These are phyloP conservation scores for Psix sp. DNA, from an alignment of 1,140 invertebrate species.

Conservation along the genomic window DNA sequence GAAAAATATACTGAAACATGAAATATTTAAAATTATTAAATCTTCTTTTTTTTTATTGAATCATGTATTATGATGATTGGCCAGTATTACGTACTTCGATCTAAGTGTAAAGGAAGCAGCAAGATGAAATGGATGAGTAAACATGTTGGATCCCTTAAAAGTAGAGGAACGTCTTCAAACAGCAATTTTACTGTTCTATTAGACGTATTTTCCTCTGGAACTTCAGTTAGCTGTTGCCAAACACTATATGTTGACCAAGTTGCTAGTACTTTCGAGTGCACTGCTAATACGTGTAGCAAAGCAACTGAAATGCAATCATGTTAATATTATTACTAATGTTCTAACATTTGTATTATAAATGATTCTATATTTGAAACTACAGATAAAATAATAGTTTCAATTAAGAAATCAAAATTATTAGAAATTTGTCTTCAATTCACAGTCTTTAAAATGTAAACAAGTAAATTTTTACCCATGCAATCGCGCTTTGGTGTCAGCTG, in stretches of 20 bases:
- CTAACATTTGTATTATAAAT: too few relatives aligned
- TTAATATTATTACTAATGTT: conserved; percentile 7
- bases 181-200: conserved; percentile 73
- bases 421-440: too few relatives aligned
- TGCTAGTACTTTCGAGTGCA: conserved; percentile 85
- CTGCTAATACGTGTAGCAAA: conserved; percentile 90
- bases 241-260: conserved; percentile 82
- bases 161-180: conserved; percentile 85
- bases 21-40: conserved; percentile 1
- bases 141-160: conserved; percentile 89
- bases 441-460: conserved; percentile 2
- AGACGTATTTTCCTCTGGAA: conserved; percentile 65
- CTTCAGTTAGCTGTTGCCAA: conserved; percentile 81
- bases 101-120: conserved; percentile 88
- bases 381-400: too few relatives aligned
- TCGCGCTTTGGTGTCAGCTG: conserved; percentile 86
- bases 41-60: conserved; percentile 9
- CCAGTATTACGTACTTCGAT: conserved; percentile 84
- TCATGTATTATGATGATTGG: conserved; percentile 13
- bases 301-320: conserved; percentile 82
- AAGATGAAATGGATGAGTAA: conserved; percentile 91
- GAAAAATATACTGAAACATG: conserved; percentile 88
- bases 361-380: too few relatives aligned
- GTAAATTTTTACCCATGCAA: conserved; percentile 84
- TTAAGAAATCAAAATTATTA: too few relatives aligned